Evolutionary conservation across 2,113 vertebrate genomes (phyloP), one percentile per base, ranked within the genome.

Genomic region (Gambusia holbrooki): DNA sequence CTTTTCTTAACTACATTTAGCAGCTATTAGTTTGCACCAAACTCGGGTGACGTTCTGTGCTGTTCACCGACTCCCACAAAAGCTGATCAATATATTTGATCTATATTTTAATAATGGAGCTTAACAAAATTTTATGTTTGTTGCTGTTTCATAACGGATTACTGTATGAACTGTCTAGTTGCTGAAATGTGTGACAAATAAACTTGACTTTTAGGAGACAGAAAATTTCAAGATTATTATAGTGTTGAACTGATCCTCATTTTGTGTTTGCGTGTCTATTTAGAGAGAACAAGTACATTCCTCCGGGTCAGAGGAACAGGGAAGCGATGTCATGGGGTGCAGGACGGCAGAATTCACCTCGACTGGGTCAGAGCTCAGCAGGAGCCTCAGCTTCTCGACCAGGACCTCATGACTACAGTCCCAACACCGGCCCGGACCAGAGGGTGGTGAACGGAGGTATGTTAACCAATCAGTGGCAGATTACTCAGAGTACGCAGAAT

Each of bases 391-490:
- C 95, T 66, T 93, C 97, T 58, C 96, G 98, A 87, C 92, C 96
- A 62, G 94, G 95, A 81, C 95, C 97, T 79, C 97, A 99, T 40
- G 98, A 99, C 92, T 98, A 97, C 94, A 97, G 93, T 87, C 94
- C 96, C 73, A 96, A 93, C 92, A 94, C 97, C 79, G 96, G 96
- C 90, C 84, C 95, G 17, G 98, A 99, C 94, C 98, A 99, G 81
- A 96, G 97, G 93, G 96, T 99, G 77, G 97, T 99, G 80, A 99
- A 99, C 37, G 98, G 98, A 97, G 98, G 98, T 96, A 96, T 92
- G 94, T 72, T 69, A 5, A 66, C 17, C 9, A n/a, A 10, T 58
- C 45, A 48, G 45, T 19, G 15, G 11, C 40, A 28, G 9, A 27
- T 66, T 62, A 73, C 60, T 13, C 15, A 45, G 62, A 76, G 13